Conservation (phyloP, 2,113 vertebrate genomes). For the Neogobius melanostomus region DNA sequence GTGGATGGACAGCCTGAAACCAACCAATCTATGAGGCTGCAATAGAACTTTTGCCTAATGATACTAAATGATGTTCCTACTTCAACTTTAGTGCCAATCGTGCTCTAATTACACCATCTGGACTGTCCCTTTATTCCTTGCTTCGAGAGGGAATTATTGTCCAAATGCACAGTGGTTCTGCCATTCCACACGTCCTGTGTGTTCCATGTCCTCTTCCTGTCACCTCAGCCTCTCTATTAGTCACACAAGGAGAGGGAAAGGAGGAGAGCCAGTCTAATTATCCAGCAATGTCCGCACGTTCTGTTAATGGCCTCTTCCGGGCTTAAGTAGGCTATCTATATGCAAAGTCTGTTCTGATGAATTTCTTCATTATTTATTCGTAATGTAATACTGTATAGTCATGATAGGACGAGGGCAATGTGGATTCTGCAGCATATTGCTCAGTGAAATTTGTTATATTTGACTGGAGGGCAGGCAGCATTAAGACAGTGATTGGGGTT, state of each 20-base stretch:
- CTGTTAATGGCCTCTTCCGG: constrained; percentile 73
- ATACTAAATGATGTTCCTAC: constrained; percentile 5
- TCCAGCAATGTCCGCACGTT: constrained; percentile 69
- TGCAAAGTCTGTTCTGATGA: constrained; percentile 81
- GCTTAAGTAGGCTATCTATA: constrained; percentile 84
- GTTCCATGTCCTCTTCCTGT: constrained; percentile 53
- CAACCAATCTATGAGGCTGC: not conserved
- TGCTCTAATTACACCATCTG: constrained; percentile 4
- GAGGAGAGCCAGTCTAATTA: constrained; percentile 70
- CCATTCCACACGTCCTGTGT: constrained; percentile 22
- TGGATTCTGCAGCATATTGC: constrained; percentile 45
- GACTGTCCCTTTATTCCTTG: constrained; percentile 2
- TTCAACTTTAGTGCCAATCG: constrained; percentile 5
- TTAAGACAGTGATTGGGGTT: not conserved
- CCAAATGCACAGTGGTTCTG: not conserved
- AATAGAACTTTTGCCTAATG: constrained; percentile 8
- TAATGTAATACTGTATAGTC: constrained; percentile 76
- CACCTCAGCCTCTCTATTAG: constrained; percentile 51
- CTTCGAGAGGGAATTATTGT: constrained; percentile 2
- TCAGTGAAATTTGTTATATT: constrained; percentile 23
- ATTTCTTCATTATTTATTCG: constrained; percentile 82
- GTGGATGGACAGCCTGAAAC: constrained; percentile 1
- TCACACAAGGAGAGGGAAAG: constrained; percentile 47
- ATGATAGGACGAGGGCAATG: constrained; percentile 56
- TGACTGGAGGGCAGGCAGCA: constrained; percentile 1